A percentile compares a stretch with the other conserved stretches of the same genome.
phyloP scores from a whole-genome alignment of 2,797 vertebrate genomes.

The Syngnathus acus region DNA sequence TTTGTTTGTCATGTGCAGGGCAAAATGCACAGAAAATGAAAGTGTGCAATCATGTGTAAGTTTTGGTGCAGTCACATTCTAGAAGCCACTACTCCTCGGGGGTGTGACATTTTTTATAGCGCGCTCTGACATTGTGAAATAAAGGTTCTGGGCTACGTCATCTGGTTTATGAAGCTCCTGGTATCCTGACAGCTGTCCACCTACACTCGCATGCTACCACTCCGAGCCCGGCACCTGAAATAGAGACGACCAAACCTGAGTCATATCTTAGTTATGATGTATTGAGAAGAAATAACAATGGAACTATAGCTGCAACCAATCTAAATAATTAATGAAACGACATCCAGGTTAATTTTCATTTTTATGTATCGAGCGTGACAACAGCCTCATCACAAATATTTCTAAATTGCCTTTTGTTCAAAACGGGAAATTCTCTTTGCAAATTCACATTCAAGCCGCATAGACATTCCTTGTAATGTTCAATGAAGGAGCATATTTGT shows the following conservation, averaged over 20 bases:
- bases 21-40: neutral
- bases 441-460: neutral
- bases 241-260: slow-evolving; percentile 10
- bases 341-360: neutral
- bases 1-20: neutral
- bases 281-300: neutral
- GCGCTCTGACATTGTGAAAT: slow-evolving; percentile 22
- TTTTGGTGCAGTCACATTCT: slow-evolving; percentile 3
- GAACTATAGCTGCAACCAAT: neutral
- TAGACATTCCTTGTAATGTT: neutral
- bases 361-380: neutral
- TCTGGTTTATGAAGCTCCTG: slow-evolving; percentile 18
- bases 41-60: neutral
- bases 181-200: slow-evolving; percentile 32
- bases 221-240: slow-evolving; percentile 21
- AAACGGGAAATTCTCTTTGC: neutral
- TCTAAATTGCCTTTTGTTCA: neutral
- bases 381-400: neutral
- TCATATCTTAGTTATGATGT: slow-evolving; percentile 12
- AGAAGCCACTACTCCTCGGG: neutral
- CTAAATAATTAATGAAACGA: neutral
- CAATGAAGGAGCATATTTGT: neutral
- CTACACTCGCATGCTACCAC: slow-evolving; percentile 28
- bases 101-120: slow-evolving; percentile 4
- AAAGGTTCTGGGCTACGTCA: slow-evolving; percentile 29